Base-by-base conservation (phyloP, 2,797 vertebrate genomes). In the Danio tinwini region DNA sequence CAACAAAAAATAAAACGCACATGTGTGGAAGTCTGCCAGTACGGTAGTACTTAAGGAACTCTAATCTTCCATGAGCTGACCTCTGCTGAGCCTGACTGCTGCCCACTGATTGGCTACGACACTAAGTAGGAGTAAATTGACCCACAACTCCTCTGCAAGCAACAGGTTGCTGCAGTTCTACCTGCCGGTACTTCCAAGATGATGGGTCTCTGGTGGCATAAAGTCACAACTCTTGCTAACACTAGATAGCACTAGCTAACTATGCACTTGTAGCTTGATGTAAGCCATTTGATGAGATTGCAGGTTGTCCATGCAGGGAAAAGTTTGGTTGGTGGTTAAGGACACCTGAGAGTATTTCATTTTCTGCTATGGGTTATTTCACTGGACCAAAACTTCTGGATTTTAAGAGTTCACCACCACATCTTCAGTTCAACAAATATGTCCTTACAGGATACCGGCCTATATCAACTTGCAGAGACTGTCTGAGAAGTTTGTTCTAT, bases 381-480 rank as follows among this genome's bases (percentile, higher is more conserved):
- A 89, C 91, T 52, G 93, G 91, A 52, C 95, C 96, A 6, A 93
- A 94, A 83, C 94, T 97, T 68, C 83, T 96, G 90, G 95, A 97
- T 84, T 95, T 95, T 88, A 90, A 94, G 70, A 96, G 94, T 89
- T 94, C 94, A 37, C 96, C 96, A 7, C 82, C 90, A 0, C 94
- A 98, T 89, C 94, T 97, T 85, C 96, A 96, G 87, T 98, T 98
- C 89, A 98, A 97, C 91, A 95, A 92, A 84, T 97, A 94, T 82
- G 95, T 98, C 64, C 90, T 97, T 88, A 97, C 94, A 0, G 96
- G 96, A 50, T 98, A 97, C 90, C 93, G 96, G 59, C 96, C 96
- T 0, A 91, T 93, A 83, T 94, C 94, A 83, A 94, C 93, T 1
- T 93, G 91, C 80, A 91, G 90, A 0, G 96, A 94, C 61, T 97